A percentile compares a stretch with the other conserved stretches of the same genome.
Conservation (phyloP, 2,888 invertebrate genomes). For the Microdon myrmicae region DNA sequence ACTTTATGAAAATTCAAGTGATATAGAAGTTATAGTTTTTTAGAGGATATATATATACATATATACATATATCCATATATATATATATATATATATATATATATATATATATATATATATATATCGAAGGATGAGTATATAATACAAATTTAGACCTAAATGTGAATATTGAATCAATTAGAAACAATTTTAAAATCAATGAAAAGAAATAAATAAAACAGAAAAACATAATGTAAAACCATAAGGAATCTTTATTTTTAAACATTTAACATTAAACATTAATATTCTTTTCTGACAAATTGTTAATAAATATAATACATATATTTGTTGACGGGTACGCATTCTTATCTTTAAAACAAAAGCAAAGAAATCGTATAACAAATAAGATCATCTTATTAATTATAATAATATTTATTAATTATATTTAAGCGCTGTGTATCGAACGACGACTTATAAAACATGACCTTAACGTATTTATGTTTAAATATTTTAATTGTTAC, state of each 20-base stretch:
- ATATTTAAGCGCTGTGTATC: constrained; percentile 38
- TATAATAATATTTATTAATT: constrained; percentile 23
- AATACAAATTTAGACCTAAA: constrained; percentile 37
- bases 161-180: constrained; percentile 51
- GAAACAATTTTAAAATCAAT: constrained; percentile 47
- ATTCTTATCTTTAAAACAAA: constrained; percentile 20
- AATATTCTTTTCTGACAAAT: constrained; percentile 12
- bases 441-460: constrained; percentile 30
- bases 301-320: constrained; percentile 13
- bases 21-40: constrained; percentile 49
- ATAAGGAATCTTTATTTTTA: no score
- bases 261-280: no score
- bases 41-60: constrained; percentile 33
- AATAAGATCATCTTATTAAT: constrained; percentile 16
- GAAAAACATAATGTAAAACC: constrained; percentile 6
- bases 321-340: constrained; percentile 16
- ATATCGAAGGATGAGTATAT: constrained; percentile 42
- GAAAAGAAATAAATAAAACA: constrained; percentile 15
- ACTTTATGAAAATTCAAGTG: constrained; percentile 51
- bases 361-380: constrained; percentile 1
- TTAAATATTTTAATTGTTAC: constrained; percentile 10
- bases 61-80: no score
- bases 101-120: constrained; percentile 26
- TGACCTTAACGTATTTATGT: no score
- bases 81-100: constrained; percentile 23